Conservation (phyloP, 2,888 invertebrate species). For the Uloborus plumipes region DNA sequence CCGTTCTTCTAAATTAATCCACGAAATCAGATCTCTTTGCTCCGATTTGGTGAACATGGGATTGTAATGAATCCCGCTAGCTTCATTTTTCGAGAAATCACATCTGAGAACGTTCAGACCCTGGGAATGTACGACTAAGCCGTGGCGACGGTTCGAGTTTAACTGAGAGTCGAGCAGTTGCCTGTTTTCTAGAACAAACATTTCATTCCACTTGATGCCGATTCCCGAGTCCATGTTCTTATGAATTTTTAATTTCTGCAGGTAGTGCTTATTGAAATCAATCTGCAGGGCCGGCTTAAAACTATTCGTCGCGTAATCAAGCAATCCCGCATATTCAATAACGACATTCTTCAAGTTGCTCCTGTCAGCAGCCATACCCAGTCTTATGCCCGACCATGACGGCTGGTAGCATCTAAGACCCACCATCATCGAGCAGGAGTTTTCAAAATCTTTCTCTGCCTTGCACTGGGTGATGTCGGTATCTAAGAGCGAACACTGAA, state of each 20-base stretch:
- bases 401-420: conserved; percentile 90
- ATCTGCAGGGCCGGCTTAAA: conserved; percentile 91
- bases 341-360: conserved; percentile 89
- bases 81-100: conserved; percentile 76
- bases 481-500: conserved; percentile 91
- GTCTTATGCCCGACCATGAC: conserved; percentile 93
- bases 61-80: conserved; percentile 92
- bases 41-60: conserved; percentile 86
- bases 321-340: conserved; percentile 91
- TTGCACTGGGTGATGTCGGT: conserved; percentile 87
- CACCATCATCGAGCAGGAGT: conserved; percentile 89
- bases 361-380: conserved; percentile 88
- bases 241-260: conserved; percentile 76
- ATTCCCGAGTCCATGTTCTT: conserved; percentile 94
- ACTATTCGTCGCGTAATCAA: conserved; percentile 89
- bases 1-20: conserved; percentile 77
- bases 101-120: conserved; percentile 80
- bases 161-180: conserved; percentile 69
- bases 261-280: conserved; percentile 76
- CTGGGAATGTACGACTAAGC: conserved; percentile 89
- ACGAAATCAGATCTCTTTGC: conserved; percentile 92
- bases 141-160: conserved; percentile 85
- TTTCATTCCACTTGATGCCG: conserved; percentile 93
- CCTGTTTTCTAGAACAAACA: conserved; percentile 80
- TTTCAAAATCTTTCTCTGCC: conserved; percentile 83